These are phyloP conservation scores for Melanaphis sacchari DNA, from an alignment of 1,140 invertebrate species.

Conservation along the genomic window DNA sequence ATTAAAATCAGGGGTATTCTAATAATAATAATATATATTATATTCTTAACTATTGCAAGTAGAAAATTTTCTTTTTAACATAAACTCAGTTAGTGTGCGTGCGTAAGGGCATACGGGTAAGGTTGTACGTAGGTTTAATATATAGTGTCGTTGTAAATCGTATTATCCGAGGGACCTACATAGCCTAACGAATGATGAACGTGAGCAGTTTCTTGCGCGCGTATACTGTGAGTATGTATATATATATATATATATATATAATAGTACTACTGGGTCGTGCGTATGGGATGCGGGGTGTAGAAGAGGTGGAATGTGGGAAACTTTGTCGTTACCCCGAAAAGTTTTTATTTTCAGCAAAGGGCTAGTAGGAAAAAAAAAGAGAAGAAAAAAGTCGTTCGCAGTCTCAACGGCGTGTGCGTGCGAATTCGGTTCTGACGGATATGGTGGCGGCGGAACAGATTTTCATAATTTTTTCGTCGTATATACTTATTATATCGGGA, in stretches of 20 bases:
- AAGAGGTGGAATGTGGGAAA: background rate
- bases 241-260: background rate
- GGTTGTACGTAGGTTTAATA: background rate
- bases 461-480: conserved; percentile 54
- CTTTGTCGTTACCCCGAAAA: conserved; percentile 52
- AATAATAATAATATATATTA: background rate
- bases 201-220: conserved; percentile 28
- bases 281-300: background rate
- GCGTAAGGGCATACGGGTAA: background rate
- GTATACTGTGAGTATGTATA: background rate
- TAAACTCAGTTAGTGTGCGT: background rate
- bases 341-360: conserved; percentile 51
- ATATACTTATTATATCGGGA: conserved; percentile 23
- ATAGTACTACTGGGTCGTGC: background rate
- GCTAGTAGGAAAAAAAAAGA: background rate
- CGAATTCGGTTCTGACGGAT: conserved; percentile 24
- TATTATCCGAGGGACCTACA: conserved; percentile 25
- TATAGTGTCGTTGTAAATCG: conserved; percentile 49
- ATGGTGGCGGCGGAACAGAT: background rate
- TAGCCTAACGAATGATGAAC: conserved; percentile 48
- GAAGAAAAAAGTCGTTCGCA: conserved; percentile 5
- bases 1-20: no score
- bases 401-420: conserved; percentile 22
- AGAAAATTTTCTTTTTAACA: background rate
- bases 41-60: background rate